A percentile compares a stretch with the other conserved stretches of the same genome.
phyloP scores from a whole-genome alignment of 2,888 invertebrate genomes.

The Leptopilina syphax region DNA sequence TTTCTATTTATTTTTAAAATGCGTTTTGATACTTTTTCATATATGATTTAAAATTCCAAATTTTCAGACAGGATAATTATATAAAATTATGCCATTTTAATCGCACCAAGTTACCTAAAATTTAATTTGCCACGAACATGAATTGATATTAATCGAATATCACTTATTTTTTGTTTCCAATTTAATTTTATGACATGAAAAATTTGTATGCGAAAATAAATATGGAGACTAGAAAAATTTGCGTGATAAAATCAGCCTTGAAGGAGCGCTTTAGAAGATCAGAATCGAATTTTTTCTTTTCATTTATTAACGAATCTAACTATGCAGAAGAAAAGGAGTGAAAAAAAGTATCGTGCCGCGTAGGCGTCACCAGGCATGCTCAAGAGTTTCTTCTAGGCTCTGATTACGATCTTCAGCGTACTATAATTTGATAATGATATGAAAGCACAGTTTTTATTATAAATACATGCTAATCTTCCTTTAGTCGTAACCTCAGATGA shows the following conservation, averaged over 20 bases:
- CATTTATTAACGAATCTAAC: constrained; percentile 4
- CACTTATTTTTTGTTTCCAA: too few relatives aligned
- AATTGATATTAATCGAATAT: too few relatives aligned
- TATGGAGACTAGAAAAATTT: neutral
- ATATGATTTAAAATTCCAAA: too few relatives aligned
- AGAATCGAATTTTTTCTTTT: neutral
- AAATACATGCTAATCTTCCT: constrained; percentile 74
- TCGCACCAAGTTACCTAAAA: too few relatives aligned
- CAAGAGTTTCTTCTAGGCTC: constrained; percentile 52
- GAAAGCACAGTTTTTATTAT: constrained; percentile 70
- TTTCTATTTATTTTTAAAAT: too few relatives aligned
- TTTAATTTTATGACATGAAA: too few relatives aligned
- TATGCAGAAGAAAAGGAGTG: constrained; percentile 18
- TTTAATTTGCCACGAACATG: too few relatives aligned
- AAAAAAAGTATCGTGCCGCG: constrained; percentile 22
- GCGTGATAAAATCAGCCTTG: constrained; percentile 24
- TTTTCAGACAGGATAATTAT: too few relatives aligned
- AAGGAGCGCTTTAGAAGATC: neutral
- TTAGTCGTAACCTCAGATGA: constrained; percentile 64
- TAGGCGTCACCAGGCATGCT: constrained; percentile 36
- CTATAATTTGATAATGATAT: constrained; percentile 76
- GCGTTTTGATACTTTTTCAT: too few relatives aligned
- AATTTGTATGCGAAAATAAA: neutral
- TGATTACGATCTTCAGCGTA: constrained; percentile 73
- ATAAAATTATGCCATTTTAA: too few relatives aligned